Conservation (phyloP, 1,140 invertebrate genomes). For the Pristionchus pacificus region DNA sequence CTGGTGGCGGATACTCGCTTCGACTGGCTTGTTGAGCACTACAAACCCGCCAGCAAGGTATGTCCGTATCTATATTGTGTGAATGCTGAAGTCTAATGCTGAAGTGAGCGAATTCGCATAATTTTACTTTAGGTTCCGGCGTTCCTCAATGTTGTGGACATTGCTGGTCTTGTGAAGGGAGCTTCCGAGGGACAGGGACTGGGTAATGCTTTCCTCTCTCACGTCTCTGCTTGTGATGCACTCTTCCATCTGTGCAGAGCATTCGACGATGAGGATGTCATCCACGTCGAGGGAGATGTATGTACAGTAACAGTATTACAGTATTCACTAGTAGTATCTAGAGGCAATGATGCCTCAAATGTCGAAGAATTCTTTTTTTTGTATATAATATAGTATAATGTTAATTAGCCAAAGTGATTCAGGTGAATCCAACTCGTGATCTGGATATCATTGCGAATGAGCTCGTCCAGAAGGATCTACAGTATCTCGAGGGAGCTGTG, state of each 20-base stretch:
- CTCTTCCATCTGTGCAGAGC: constrained; percentile 96
- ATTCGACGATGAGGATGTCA: constrained; percentile 96
- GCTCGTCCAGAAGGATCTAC: constrained; percentile 82
- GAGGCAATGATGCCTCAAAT: no score
- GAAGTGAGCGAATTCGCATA: not conserved
- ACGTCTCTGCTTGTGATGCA: constrained; percentile 97
- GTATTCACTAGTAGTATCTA: no score
- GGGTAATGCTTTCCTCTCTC: constrained; percentile 95
- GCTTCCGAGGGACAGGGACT: constrained; percentile 95
- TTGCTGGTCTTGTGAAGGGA: constrained; percentile 88
- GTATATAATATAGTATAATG: not conserved
- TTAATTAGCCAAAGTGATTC: constrained; percentile 62
- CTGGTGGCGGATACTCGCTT: constrained; percentile 92
- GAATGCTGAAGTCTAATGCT: not conserved
- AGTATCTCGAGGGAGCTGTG: constrained; percentile 73
- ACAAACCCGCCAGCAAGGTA: constrained; percentile 83
- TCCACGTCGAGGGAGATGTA: constrained; percentile 76
- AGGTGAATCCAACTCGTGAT: constrained; percentile 92
- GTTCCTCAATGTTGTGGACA: constrained; percentile 93
- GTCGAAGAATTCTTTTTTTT: no score
- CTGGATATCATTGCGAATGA: constrained; percentile 94
- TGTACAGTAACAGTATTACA: not conserved
- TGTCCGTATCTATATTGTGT: not conserved
- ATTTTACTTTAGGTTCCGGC: constrained; percentile 69
- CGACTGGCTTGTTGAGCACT: constrained; percentile 86